phyloP scores from a whole-genome alignment of 2,797 vertebrate genomes.

The Todus mexicanus region DNA sequence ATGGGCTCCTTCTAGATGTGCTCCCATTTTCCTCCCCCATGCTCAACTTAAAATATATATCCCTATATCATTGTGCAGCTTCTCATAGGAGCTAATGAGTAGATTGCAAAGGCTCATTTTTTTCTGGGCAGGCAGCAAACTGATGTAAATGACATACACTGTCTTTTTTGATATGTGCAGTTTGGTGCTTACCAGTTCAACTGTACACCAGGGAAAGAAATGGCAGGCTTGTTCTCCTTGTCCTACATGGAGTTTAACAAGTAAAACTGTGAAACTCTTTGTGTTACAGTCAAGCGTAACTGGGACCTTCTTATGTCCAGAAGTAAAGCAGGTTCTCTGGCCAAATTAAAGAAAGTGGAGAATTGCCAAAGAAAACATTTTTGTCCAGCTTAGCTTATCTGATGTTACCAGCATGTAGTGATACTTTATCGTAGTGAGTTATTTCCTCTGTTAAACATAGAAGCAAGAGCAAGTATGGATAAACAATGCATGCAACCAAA shows the following conservation, averaged over 20 bases:
- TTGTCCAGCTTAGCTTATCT: constrained; percentile 61
- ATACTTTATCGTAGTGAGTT: constrained; percentile 19
- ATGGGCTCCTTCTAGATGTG: not conserved
- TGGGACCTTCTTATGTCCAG: not conserved
- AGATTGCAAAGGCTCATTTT: not conserved
- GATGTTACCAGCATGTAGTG: constrained; percentile 53
- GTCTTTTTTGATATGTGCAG: not conserved
- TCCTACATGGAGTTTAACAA: not conserved
- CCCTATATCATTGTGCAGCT: not conserved
- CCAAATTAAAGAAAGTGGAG: constrained; percentile 51
- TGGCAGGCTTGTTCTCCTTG: not conserved
- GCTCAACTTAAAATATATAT: not conserved
- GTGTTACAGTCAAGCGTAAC: not conserved
- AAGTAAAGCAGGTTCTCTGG: not conserved
- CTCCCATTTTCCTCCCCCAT: not conserved
- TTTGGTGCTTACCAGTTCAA: not conserved
- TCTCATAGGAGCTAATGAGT: not conserved
- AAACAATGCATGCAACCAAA: constrained; percentile 3
- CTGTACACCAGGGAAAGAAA: not conserved
- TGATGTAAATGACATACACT: not conserved
- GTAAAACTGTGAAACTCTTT: not conserved
- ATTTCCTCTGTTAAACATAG: constrained; percentile 55
- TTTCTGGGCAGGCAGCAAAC: not conserved
- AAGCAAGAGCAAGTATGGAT: constrained; percentile 19
- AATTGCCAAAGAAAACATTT: constrained; percentile 57